These are phyloP conservation scores for Apus apus DNA, from an alignment of 2,113 vertebrate species.

Conservation along the genomic window DNA sequence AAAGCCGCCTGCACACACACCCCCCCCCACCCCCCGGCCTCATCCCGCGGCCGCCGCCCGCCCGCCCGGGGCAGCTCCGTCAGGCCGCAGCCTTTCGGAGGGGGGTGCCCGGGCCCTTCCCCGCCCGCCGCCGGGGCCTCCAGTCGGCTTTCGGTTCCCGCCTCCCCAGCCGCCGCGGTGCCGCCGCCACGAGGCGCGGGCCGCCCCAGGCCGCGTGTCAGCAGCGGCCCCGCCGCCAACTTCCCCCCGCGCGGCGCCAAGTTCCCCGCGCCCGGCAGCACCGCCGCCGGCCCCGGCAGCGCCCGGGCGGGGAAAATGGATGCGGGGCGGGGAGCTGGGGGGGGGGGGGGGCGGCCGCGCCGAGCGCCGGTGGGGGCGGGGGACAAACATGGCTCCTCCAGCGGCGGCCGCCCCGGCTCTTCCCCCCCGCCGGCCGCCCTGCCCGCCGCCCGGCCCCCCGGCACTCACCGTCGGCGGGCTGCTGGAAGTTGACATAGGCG, in stretches of 20 bases:
- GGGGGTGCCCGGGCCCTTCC: neutral
- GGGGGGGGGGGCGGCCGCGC: neutral
- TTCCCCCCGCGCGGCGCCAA: neutral
- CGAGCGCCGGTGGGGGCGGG: neutral
- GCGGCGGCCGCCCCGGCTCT: neutral
- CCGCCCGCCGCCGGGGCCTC: neutral
- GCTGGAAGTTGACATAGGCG: slow-evolving; percentile 99
- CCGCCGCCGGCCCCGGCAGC: neutral
- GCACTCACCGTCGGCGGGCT: slow-evolving; percentile 93
- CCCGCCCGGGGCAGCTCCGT: neutral
- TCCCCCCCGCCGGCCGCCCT: neutral
- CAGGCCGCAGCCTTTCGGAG: neutral
- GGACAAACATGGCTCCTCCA: neutral
- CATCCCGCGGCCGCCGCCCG: too few species aligned
- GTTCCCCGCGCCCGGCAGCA: neutral
- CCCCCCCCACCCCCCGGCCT: neutral
- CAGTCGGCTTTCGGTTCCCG: neutral
- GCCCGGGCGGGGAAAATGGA: slow-evolving; percentile 9
- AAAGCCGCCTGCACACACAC: neutral
- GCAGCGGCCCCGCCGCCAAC: neutral
- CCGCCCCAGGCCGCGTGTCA: neutral
- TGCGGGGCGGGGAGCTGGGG: neutral
- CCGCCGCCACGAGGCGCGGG: neutral
- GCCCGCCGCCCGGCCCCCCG: neutral
- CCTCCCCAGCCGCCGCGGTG: too few species aligned